Evolutionary conservation across 2,888 invertebrate species (phyloP), one percentile per base, ranked within the genome.

Genomic region (Mythimna lalbum): DNA sequence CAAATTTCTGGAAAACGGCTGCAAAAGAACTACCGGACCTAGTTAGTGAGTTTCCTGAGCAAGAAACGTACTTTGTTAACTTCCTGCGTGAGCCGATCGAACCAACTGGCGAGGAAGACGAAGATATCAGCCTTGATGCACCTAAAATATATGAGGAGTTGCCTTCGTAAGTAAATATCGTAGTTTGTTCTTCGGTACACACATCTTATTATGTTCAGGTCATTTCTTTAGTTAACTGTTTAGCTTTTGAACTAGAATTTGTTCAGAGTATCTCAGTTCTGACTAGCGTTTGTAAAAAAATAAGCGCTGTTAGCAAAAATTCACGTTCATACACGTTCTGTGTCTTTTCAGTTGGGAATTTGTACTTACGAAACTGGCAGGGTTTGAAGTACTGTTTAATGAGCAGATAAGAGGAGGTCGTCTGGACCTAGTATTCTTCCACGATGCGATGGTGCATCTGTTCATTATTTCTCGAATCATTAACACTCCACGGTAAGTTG

Each of bases 91-190:
- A 98, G 80, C 97, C 98, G 0, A 97, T 98, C 0, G 98, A 98
- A 55, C 97, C 97, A 0, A 97, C 97, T 0, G 98, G 98, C 9
- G 98, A 98, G 70, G 98, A 98, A 89, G 97, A 97, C 0, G 91
- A 92, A 74, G 78, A 98, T 82, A 97, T 97, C 77, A 96, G 97
- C 56, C 96, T 97, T 62, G 98, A 98, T 52, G 97, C 98, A 0
- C 98, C 98, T 0, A 98, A 98, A 92, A 95, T 98, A 72, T 99
- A 99, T 89, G 98, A 99, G 92, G 97, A 98, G 93, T 96, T 98
- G 76, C 97, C 98, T 56, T 96, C 97, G 97, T 98, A 92, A 88
- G 90, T 86, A 31, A 7, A 49, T 23, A 23, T 4, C 14, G 10
- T 53, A 17, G 5, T 36, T 36, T 23, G 6, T 21, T 21, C 31